Evolutionary conservation across 1,140 invertebrate genomes (phyloP).

Genomic region (Diachasma alloeum): DNA sequence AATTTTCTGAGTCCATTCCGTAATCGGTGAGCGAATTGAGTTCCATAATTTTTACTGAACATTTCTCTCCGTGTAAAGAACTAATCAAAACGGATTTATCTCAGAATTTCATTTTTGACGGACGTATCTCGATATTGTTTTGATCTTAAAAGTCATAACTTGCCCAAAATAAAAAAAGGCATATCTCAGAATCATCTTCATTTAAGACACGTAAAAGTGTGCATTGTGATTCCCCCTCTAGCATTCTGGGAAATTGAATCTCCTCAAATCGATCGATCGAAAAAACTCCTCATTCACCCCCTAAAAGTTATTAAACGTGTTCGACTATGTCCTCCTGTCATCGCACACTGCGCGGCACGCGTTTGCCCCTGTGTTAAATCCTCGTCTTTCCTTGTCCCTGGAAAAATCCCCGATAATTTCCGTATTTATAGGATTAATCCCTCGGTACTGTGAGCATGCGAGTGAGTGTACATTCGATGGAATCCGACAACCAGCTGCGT

Average conservation of each 20-base stretch:
- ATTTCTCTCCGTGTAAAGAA: no score
- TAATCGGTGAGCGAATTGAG: no score
- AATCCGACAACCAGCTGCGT: constrained; percentile 47
- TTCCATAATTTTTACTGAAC: no score
- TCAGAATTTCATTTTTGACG: no score
- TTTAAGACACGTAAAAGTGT: no score
- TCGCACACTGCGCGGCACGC: neutral
- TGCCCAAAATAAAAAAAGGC: no score
- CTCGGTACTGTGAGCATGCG: constrained; percentile 14
- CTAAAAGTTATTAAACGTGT: constrained; percentile 11
- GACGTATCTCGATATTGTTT: no score
- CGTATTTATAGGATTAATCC: constrained; percentile 54
- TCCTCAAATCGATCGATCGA: neutral
- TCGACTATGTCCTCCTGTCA: neutral
- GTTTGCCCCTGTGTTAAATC: neutral
- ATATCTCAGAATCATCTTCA: no score
- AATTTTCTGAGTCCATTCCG: no score
- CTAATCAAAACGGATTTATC: no score
- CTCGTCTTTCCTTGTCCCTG: constrained; percentile 15
- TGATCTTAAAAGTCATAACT: no score
- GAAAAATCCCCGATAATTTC: constrained; percentile 47
- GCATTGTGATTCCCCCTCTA: no score
- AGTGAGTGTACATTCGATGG: constrained; percentile 38
- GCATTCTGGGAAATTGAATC: neutral
- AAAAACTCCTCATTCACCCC: neutral